Evolutionary conservation across 2,797 vertebrate species (phyloP).

Genomic region (Danio tinwini): DNA sequence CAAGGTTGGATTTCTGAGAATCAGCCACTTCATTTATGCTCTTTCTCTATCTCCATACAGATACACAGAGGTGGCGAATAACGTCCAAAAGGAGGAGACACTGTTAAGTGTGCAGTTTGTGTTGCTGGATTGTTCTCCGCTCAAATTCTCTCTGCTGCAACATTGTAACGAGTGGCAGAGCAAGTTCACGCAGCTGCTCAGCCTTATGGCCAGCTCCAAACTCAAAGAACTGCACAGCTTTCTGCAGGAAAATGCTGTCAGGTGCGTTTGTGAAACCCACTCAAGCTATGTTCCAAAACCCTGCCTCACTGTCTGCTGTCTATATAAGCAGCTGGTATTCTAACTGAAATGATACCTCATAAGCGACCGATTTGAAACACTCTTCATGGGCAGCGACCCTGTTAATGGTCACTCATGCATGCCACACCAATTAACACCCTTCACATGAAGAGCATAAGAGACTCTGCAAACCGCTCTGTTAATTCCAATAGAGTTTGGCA

Average conservation of each 20-base stretch:
- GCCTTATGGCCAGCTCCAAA: conserved; percentile 76
- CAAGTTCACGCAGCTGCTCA: conserved; percentile 87
- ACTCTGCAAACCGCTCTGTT: conserved; percentile 21
- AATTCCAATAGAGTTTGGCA: conserved; percentile 3
- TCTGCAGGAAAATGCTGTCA: conserved; percentile 76
- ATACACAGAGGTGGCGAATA: conserved; percentile 87
- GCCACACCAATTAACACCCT: conserved; percentile 35
- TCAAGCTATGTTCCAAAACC: background rate
- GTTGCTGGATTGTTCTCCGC: conserved; percentile 84
- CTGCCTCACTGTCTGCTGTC: background rate
- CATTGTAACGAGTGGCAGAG: conserved; percentile 90
- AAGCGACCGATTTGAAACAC: conserved; percentile 15
- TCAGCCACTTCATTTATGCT: background rate
- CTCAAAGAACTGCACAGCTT: conserved; percentile 80
- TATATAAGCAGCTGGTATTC: conserved; percentile 23
- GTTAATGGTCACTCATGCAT: conserved; percentile 29
- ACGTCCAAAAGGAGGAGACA: conserved; percentile 87
- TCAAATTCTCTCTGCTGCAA: conserved; percentile 86
- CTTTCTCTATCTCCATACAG: conserved; percentile 64
- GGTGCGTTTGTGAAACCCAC: conserved; percentile 67
- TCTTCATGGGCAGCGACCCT: conserved; percentile 32
- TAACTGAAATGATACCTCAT: conserved; percentile 34
- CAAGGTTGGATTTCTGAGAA: background rate
- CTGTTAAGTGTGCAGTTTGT: conserved; percentile 84
- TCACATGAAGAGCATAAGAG: conserved; percentile 28